Base-by-base conservation (phyloP, 2,888 invertebrate genomes). In the Agrochola lota region DNA sequence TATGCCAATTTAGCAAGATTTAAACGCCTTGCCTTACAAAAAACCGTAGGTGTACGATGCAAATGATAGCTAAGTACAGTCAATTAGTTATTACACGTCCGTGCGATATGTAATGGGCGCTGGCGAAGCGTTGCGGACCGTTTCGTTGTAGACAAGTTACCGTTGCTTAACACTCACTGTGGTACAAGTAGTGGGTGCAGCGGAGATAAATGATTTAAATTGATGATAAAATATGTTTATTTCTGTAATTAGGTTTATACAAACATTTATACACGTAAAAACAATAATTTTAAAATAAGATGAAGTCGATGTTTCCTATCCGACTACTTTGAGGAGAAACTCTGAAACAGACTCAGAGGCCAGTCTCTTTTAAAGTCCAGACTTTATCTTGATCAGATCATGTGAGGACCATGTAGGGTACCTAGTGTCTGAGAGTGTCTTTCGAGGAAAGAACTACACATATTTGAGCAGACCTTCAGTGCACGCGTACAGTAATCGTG, bases 81-180 rank as follows among this genome's bases (percentile, higher is more conserved):
- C 71, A 75, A 87, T 87, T 83, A 88, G 77, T 69, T 82, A 84
- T 83, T 84, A 84, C 72, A 84, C 78, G 85, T 82, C 78, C 74
- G 77, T 77, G 79, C 75, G 78, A 83, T 81, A 83, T 88, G 87
- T 86, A 89, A 90, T 85, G 85, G 85, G 87, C 87, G 88, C 88
- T 87, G 85, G 87, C 91, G 89, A 89, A 93, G 91, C 92, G 93
- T 92, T 90, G 90, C 92, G 87, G 90, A 88, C 91, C 88, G 92
- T 91, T 93, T 90, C 90, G 86, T 87, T 90, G 89, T 88, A 88
- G 76, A 76, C 87, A 86, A 85, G 86, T 89, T 91, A 91, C 91
- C 88, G 92, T 94, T 95, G 91, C 94, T 81, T 89, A 93, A 94
- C 88, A 71, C 70, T 84, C 12, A 8, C 35, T 35, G 67, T 73